These are phyloP conservation scores for Heliconius charithonia DNA, from an alignment of 2,888 invertebrate species.

Conservation along the genomic window DNA sequence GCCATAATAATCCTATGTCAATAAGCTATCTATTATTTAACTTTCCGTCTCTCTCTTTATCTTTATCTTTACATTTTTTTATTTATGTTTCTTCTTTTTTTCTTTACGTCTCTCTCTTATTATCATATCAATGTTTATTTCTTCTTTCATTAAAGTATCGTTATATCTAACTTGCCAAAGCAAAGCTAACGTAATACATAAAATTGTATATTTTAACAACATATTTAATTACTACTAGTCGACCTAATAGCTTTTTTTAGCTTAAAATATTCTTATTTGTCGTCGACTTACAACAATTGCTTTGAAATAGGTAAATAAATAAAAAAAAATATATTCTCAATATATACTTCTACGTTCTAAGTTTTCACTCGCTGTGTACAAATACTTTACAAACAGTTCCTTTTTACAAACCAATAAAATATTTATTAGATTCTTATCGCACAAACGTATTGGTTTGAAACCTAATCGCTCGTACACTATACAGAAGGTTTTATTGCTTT, in stretches of 20 bases:
- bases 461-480: conserved; percentile 29
- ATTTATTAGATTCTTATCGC: conserved; percentile 72
- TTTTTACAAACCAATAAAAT: conserved; percentile 53
- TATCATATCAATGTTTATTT: not conserved
- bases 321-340: not conserved
- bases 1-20: too few relatives aligned
- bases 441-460: conserved; percentile 34
- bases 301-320: not conserved
- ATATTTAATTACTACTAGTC: not conserved
- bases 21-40: too few relatives aligned
- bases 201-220: not conserved
- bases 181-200: not conserved
- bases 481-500: conserved; percentile 19
- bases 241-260: not conserved
- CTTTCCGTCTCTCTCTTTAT: not conserved
- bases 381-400: conserved; percentile 5
- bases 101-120: not conserved
- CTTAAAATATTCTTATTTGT: not conserved
- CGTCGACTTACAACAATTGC: not conserved
- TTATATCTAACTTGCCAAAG: too few relatives aligned
- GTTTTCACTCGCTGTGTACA: not conserved
- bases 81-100: too few relatives aligned
- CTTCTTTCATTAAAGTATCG: not conserved
- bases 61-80: too few relatives aligned
- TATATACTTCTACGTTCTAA: not conserved